Base-by-base conservation (phyloP, 2,888 invertebrate genomes). In the Dicyrtomina minuta region DNA sequence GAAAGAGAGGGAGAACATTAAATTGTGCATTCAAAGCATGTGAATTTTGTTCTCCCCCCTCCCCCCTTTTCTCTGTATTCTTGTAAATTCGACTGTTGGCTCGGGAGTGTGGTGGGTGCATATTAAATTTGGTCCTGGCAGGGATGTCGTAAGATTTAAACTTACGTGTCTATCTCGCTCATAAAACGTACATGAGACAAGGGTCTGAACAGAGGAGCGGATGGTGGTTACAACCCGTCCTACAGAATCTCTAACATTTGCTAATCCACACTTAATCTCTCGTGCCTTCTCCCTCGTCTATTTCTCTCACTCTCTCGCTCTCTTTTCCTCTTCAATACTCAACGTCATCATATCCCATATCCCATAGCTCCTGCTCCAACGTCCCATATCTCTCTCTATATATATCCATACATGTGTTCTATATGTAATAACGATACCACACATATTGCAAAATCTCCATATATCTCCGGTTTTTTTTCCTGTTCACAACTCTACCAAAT, bases 211-310 rank as follows among this genome's bases (percentile, higher is more conserved):
- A 12, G 60, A 60, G 61, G 46, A 44, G 17, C 61, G 61, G 61
- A 49, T 62, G 61, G 61, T 33, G 61, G 61, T 62, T 49, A 62
- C 61, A 46, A 46, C 61, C 41, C 61, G 27, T 62, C 44, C 61
- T 24, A 62, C 26, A 44, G 61, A 46, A 62, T 62, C 44, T 62
- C 49, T 46, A 49, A 46, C 61, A 62, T 62, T 62, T 62, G 49
- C 61, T 62, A 62, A 62, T 62, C 61, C 26, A 62, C 61, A 62
- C 61, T 62, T 62, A 62, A 62, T 62, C 61, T 46, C 61, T 49
- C 22, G 46, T 13, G 43, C 49, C 46, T 44, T 20, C 15, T 43
- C 60, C 60, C 44, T 43, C 10, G 3, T 22, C 46, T 22, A 10
- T 22, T 24, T 20, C 51, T 53, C 22, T 53, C 51, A 8, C 51